A percentile compares a stretch with the other conserved stretches of the same genome.
Conservation (phyloP, 2,113 vertebrate genomes). For the Erinaceus europaeus region DNA sequence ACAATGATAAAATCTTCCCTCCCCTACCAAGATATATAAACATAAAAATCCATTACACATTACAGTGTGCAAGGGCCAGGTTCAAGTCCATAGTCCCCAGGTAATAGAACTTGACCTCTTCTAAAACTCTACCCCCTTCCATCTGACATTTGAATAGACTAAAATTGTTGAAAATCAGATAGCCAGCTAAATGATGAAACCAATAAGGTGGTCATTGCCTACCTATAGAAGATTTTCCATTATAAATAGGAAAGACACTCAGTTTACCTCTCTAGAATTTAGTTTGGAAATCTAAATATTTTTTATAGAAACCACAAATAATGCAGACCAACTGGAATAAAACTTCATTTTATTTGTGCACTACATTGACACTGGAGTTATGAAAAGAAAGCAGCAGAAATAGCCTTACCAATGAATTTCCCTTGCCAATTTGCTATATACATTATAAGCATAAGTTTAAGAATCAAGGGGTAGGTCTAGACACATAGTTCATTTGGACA, state of each 20-base stretch:
- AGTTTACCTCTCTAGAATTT: not conserved
- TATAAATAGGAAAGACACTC: not conserved
- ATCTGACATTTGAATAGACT: conserved; percentile 9
- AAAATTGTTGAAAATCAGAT: conserved; percentile 20
- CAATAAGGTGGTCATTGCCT: not conserved
- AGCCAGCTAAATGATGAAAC: not conserved
- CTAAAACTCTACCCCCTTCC: not conserved
- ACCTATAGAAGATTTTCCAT: not conserved
- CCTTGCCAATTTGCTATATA: not conserved
- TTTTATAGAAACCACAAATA: not conserved
- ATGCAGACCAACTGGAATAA: not conserved
- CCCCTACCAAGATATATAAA: no score
- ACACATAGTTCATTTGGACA: no score
- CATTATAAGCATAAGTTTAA: not conserved
- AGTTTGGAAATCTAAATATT: not conserved
- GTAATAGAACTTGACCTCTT: not conserved
- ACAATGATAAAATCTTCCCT: no score
- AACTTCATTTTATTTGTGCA: not conserved
- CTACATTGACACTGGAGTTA: not conserved
- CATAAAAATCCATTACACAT: not conserved
- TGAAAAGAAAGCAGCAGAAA: conserved; percentile 20
- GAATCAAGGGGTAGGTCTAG: conserved; percentile 22
- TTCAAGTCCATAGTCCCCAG: no score
- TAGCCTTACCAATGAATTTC: not conserved
- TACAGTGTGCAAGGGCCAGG: no score